Percentiles rank a stretch among this genome's conserved stretches.
Conservation (phyloP, 2,888 invertebrate genomes). For the Molanna angustata region DNA sequence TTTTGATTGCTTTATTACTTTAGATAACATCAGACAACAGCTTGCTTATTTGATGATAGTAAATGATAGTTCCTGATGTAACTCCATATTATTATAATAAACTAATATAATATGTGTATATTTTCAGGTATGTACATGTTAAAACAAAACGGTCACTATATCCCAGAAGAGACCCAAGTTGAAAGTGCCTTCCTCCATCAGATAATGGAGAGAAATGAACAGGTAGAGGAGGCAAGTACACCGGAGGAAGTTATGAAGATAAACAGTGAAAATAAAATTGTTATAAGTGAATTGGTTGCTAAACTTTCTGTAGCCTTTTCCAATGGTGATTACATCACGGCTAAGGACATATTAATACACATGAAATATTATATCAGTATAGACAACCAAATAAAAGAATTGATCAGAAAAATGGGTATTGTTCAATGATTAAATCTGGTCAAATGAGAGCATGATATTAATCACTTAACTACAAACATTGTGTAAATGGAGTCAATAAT, state of each 20-base stretch:
- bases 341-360: slow-evolving; percentile 64
- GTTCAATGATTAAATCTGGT: no score
- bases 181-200: slow-evolving; percentile 71
- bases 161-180: slow-evolving; percentile 65
- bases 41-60: no score
- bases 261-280: slow-evolving; percentile 55
- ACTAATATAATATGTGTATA: slow-evolving; percentile 30
- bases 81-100: background rate
- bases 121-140: slow-evolving; percentile 76
- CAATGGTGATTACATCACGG: slow-evolving; percentile 59
- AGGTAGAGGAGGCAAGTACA: slow-evolving; percentile 66
- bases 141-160: slow-evolving; percentile 59
- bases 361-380: slow-evolving; percentile 87
- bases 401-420: slow-evolving; percentile 58
- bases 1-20: no score
- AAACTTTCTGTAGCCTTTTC: slow-evolving; percentile 65
- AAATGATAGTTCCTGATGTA: no score
- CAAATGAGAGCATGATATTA: no score
- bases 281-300: slow-evolving; percentile 53
- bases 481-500: no score
- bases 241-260: slow-evolving; percentile 58
- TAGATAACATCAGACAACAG: no score
- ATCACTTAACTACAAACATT: no score
- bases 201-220: slow-evolving; percentile 90
- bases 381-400: slow-evolving; percentile 68